Conservation (phyloP, 2,113 vertebrate species). For the Cololabis saira region DNA sequence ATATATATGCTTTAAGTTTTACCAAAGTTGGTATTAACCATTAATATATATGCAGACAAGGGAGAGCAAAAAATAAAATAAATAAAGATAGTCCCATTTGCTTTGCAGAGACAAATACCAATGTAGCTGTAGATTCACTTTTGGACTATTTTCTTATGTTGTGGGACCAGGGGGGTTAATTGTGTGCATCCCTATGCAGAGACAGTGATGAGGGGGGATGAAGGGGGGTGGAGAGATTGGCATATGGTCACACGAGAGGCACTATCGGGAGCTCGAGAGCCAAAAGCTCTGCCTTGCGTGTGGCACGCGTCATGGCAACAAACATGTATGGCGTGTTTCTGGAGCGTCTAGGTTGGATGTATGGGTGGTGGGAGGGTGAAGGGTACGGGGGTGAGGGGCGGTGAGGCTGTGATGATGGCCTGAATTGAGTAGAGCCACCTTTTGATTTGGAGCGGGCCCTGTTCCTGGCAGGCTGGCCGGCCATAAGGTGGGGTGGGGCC, state of each 20-base stretch:
- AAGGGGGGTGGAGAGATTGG: slow-evolving; percentile 24
- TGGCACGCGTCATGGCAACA: slow-evolving; percentile 48
- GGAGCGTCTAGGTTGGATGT: slow-evolving; percentile 38
- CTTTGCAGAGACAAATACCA: no score
- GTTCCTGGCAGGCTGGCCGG: slow-evolving; percentile 88
- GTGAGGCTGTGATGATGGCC: slow-evolving; percentile 61
- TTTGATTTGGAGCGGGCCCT: slow-evolving; percentile 75
- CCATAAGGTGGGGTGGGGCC: slow-evolving; percentile 98
- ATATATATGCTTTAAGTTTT: no score
- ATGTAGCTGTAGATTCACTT: no score
- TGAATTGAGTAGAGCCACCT: slow-evolving; percentile 79
- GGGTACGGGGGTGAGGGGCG: slow-evolving; percentile 11
- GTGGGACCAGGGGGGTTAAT: not conserved
- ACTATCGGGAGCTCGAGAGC: slow-evolving; percentile 43
- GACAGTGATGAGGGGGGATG: slow-evolving; percentile 26
- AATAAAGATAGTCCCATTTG: no score
- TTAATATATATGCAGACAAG: no score
- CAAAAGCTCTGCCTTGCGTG: slow-evolving; percentile 46
- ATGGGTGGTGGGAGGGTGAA: slow-evolving; percentile 29
- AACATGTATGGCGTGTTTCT: slow-evolving; percentile 43
- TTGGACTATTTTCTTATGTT: no score
- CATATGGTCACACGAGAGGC: slow-evolving; percentile 69
- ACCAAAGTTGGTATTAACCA: no score
- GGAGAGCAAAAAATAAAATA: no score
- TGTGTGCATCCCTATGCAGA: slow-evolving; percentile 8